Evolutionary conservation across 2,113 vertebrate species (phyloP).

Genomic region (Urocitellus parryii): DNA sequence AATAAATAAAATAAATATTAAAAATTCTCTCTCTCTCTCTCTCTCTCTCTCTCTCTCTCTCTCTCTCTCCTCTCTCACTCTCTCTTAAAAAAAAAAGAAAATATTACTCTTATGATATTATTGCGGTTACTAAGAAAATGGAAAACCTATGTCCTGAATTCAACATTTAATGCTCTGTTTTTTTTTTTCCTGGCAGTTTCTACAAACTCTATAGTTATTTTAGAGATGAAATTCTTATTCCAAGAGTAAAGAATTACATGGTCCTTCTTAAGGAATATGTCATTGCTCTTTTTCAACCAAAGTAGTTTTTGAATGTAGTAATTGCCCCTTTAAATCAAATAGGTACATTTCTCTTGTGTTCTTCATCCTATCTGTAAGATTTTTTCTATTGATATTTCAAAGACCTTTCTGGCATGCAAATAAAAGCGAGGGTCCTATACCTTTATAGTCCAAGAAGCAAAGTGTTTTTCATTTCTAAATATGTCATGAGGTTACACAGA

Average conservation of each 20-base stretch:
- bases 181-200: not conserved
- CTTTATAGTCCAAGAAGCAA: not conserved
- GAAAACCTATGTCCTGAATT: not conserved
- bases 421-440: not conserved
- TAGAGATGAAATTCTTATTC: conserved; percentile 23
- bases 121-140: conserved; percentile 53
- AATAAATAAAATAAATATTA: too few relatives aligned
- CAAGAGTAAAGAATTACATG: not conserved
- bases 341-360: conserved; percentile 6
- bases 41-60: too few relatives aligned
- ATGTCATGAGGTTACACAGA: not conserved
- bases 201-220: not conserved
- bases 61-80: too few relatives aligned
- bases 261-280: not conserved
- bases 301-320: not conserved
- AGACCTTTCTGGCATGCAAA: not conserved
- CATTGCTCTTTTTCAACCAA: not conserved
- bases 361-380: not conserved
- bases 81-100: conserved; percentile 26
- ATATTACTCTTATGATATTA: not conserved
- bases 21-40: too few relatives aligned
- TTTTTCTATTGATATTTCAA: not conserved
- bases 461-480: not conserved
- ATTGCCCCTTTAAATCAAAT: not conserved
- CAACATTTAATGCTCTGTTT: not conserved